Evolutionary conservation across 1,140 invertebrate genomes (phyloP), one percentile per base, ranked within the genome.

Genomic region (Heliconius melpomene): DNA sequence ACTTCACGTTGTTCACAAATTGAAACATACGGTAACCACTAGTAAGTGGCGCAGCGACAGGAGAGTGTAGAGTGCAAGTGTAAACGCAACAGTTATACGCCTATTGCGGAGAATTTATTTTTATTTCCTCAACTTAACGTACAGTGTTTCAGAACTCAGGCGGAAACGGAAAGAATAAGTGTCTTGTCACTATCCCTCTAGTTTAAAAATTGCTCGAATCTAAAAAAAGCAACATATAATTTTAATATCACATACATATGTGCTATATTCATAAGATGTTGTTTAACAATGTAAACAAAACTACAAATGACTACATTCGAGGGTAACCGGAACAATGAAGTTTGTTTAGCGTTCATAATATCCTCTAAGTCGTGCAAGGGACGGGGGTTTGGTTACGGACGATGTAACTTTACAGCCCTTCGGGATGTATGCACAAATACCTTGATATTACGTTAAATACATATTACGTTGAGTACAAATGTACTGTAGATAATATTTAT

Each of bases 221-320:
- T 40, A 7, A 16, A 46, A 40, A 40, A 46, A 16, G 13, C 13
- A 5, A 16, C 13, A 46, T 16, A 6, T 16, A 46, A 46, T 16
- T 46, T 46, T 46, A n/a, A 20, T n/a, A 8, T 54, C 20, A 54
- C 52, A 54, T n/a, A 54, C 7, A 6, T 36, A 46, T 0, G n/a
- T n/a, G n/a, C 16, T 20, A n/a, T 36, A 36, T 36, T 36, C 20
- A n/a, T 54, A n/a, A 54, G 7, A 54, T n/a, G 20, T 54, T n/a
- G 57, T 26, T 11, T 60, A 60, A 60, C 57, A 60, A 60, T 60
- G n/a, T 60, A 60, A 60, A 23, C 57, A 60, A 23, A 60, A 60
- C 57, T 1, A 60, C 57, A 60, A 60, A 23, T 23, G 57, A 60
- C 20, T n/a, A 54, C 18, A 54, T 20, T n/a, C 52, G 16, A n/a